Conservation (phyloP, 2,888 invertebrate genomes). For the Clitarchus hookeri region DNA sequence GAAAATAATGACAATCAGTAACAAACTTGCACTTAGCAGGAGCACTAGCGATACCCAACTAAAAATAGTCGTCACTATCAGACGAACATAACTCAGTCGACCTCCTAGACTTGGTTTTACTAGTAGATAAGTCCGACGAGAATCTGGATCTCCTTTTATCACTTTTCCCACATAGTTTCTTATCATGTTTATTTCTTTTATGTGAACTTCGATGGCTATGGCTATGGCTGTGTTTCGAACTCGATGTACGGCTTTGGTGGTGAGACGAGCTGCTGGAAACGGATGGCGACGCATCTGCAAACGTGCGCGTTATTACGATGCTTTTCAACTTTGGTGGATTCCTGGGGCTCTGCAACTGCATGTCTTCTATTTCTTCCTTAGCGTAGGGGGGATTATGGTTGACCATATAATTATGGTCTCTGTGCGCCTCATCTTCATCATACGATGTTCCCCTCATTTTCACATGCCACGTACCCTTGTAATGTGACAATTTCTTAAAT, state of each 20-base stretch:
- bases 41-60: background rate
- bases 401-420: background rate
- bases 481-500: background rate
- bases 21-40: background rate
- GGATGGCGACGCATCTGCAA: background rate
- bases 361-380: conserved; percentile 6
- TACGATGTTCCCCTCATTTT: background rate
- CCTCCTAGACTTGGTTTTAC: background rate
- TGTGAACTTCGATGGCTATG: background rate
- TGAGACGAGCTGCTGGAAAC: background rate
- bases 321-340: background rate
- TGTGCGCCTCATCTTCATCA: background rate
- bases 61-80: background rate
- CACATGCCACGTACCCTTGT: conserved; percentile 2
- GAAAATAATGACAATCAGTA: background rate
- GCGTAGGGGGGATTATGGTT: background rate
- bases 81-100: background rate
- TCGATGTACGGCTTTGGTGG: background rate
- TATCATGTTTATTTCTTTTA: conserved; percentile 2
- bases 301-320: conserved; percentile 10
- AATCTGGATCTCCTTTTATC: background rate
- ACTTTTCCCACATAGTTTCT: background rate
- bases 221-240: background rate
- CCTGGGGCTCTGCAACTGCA: background rate
- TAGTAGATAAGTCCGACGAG: background rate